These are phyloP conservation scores for Sylvia borin DNA, from an alignment of 2,797 vertebrate genomes.

Conservation along the genomic window DNA sequence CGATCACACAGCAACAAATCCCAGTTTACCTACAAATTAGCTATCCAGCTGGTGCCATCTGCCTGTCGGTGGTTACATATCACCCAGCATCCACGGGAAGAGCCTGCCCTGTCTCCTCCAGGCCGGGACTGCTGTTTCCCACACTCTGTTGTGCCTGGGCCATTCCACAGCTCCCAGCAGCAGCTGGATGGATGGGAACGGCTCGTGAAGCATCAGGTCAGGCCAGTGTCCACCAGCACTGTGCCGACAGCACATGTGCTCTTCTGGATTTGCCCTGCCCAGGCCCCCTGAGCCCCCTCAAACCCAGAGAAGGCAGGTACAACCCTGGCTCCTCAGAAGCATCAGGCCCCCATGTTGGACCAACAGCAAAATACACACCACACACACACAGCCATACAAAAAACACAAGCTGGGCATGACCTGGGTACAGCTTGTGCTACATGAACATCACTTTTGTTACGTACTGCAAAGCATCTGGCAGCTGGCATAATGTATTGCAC, in stretches of 20 bases:
- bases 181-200: neutral
- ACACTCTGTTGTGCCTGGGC: fast-evolving
- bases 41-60: slow-evolving; percentile 67
- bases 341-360: neutral
- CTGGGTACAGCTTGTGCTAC: neutral
- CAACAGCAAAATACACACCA: neutral
- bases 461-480: neutral
- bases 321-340: neutral
- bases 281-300: neutral
- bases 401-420: neutral
- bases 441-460: neutral
- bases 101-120: neutral
- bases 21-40: slow-evolving; percentile 46
- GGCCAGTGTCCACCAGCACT: too few species aligned
- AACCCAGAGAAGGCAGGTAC: fast-evolving
- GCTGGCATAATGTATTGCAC: neutral
- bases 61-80: slow-evolving; percentile 55
- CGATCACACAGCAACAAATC: neutral
- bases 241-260: fast-evolving
- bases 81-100: neutral
- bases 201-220: fast-evolving
- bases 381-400: fast-evolving
- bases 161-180: neutral
- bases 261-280: neutral
- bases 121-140: neutral